Base-by-base conservation (phyloP, 1,140 invertebrate species). In the Dufourea novaeangliae region DNA sequence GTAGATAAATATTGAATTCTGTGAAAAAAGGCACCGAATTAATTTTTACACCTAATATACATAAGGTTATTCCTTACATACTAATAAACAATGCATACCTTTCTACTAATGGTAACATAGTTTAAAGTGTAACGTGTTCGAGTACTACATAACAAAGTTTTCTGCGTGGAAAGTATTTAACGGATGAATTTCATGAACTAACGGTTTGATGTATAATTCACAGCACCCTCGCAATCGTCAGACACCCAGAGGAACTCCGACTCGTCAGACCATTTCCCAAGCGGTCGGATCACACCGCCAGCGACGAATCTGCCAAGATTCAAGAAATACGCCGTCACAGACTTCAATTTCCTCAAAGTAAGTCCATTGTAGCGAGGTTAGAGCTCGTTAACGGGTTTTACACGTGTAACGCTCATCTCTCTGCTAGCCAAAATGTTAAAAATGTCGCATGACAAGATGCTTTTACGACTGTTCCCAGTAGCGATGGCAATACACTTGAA, bases 281-380 rank as follows among this genome's bases (percentile, higher is more conserved):
- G 95, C 80, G 96, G 96, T 56, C 93, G 96, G 56, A 96, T 97
- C 87, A 97, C 96, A 20, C 96, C 96, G 34, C 97, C 97, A 17
- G 96, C 96, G 44, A 96, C 96, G 44, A 96, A 95, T 68, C 95
- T 97, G 84, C 97, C 97, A 56, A 95, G 97, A 85, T 98, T 97
- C 93, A 94, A 96, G 86, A 97, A 97, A 90, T 98, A 98, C 88
- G 94, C 94, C 20, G 95, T 98, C 61, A 96, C 97, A 84, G 97
- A 99, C 91, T 99, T 99, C 93, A 95, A 97, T 88, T 98, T 99
- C 91, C 94, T 99, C 61, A 98, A 98, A 93, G 97, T 90, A 78
- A 89, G 88, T 83, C 17, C 4, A 7, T 54, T 54, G 20, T 32
- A 25, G 10, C 22, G 20, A 25, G 22, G 46, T 2, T 0, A 14